Evolutionary conservation across 2,888 invertebrate species (phyloP), one percentile per base, ranked within the genome.

Genomic region (Hydraecia micacea): DNA sequence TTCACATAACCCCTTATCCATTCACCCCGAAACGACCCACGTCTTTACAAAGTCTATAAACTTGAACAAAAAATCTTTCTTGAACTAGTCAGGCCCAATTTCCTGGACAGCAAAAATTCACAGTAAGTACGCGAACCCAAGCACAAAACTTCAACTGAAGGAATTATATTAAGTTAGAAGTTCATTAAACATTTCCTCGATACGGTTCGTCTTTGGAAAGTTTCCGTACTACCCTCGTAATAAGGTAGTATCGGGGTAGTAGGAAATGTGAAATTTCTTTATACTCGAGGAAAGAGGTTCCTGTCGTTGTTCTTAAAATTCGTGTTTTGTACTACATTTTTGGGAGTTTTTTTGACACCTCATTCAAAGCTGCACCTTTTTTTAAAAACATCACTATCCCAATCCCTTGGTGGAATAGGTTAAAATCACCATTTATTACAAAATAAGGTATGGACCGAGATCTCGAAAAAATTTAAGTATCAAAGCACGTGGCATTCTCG

Each of bases 161-260:
- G 74, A 88, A 82, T 81, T 83, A 81, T 87, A 80, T 88, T 79
- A 88, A 88, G 83, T 88, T 87, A 83, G 80, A 79, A 87, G 81
- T 83, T 87, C 89, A 88, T 87, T 88, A 87, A 88, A 88, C 83
- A 85, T 88, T 88, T 83, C 87, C 80, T 85, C 82, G 81, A 83
- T 87, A 87, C 81, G 75, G 78, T 75, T 88, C 77, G 65, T 74
- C 84, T 88, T 82, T 77, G 66, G 73, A 84, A 88, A 87, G 62
- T 87, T 88, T 87, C 66, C 52, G 78, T 85, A 81, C 70, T 79
- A 71, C 77, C 77, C 80, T 77, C 83, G 78, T 83, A 88, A 86
- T 83, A 87, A 74, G 80, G 77, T 87, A 82, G 75, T 85, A 83
- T 73, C 60, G 74, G 76, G 75, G 77, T 75, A 75, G 77, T 75